A percentile compares a stretch with the other conserved stretches of the same genome.
phyloP scores from a whole-genome alignment of 2,888 invertebrate genomes.

The Tachina grossa region DNA sequence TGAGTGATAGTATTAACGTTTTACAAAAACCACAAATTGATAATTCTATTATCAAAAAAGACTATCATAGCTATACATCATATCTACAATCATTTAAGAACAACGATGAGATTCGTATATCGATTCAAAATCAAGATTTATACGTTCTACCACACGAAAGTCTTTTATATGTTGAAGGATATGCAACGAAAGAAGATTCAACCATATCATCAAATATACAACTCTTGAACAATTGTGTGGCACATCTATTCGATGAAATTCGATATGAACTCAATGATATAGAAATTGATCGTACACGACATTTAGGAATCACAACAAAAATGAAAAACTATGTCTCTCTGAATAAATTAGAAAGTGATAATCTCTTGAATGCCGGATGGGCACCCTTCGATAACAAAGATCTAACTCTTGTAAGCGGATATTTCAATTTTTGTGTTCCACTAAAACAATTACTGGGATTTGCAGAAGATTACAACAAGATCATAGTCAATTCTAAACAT shows the following conservation, averaged over 20 bases:
- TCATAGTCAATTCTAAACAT: conserved; percentile 80
- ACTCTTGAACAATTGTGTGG: conserved; percentile 64
- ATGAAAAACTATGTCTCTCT: conserved; percentile 79
- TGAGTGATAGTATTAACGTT: conserved; percentile 65
- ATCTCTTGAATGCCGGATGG: conserved; percentile 70
- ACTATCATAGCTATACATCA: conserved; percentile 75
- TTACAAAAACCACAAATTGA: conserved; percentile 65
- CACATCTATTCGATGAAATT: conserved; percentile 77
- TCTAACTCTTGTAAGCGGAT: conserved; percentile 72
- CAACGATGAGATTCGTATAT: conserved; percentile 72
- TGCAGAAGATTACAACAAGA: conserved; percentile 74
- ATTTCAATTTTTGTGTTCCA: conserved; percentile 75
- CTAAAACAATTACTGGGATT: conserved; percentile 78
- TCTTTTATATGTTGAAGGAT: conserved; percentile 72
- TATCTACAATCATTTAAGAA: conserved; percentile 73
- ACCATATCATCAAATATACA: conserved; percentile 53
- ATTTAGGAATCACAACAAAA: conserved; percentile 76
- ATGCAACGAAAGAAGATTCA: conserved; percentile 53
- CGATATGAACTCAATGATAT: conserved; percentile 70
- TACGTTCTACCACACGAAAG: conserved; percentile 68
- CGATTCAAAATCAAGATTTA: conserved; percentile 70
- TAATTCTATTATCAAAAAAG: conserved; percentile 72
- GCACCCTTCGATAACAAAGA: conserved; percentile 19
- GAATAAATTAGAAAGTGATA: conserved; percentile 69
- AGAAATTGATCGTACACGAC: conserved; percentile 75